Base-by-base conservation (phyloP, 2,797 vertebrate species). In the Bradypodion pumilum region DNA sequence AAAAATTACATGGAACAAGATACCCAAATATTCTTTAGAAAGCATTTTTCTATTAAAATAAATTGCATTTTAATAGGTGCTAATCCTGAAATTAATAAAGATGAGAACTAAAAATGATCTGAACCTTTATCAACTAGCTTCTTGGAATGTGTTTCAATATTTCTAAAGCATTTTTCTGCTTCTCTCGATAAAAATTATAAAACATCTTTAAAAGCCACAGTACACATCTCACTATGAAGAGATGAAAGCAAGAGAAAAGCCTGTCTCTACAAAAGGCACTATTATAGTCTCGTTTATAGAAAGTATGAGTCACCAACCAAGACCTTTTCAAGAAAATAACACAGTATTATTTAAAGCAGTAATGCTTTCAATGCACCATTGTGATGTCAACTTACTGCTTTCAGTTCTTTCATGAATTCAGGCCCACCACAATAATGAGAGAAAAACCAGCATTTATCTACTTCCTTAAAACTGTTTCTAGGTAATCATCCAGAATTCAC, bases 321-420 rank as follows among this genome's bases (percentile, higher is more conserved):
- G 37, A 75, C 49, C 37, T 80, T 59, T 68, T 42, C 62, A 76
- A 83, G 62, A 56, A 76, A 83, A 68, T 68, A 83, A 83, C 81
- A 76, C 60, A 49, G 62, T 68, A 76, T 83, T 83, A 83, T 83
- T 83, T 76, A 68, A 68, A 66, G 73, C 62, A 76, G 25, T 59
- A 68, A 56, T 37, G 62, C 40, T 75, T 75, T 75, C 35, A 25
- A 12, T 29, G 37, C 35, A 35, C 40, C 15, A 68, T 9, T 80
- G 40, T 68, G 15, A 80, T 60, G n/a, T 59, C 62, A 80, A 80
- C 46, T 56, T 68, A 56, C 1, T 80, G 68, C 27, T 75, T 74
- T 85, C 56, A 35, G 23, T 8, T 35, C 8, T 83, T 76, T 83
- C 19, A 59, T 3, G 68, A 44, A 46, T 59, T 40, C 27, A 76